Evolutionary conservation across 2,113 vertebrate genomes (phyloP), one percentile per base, ranked within the genome.

Genomic region (Sprattus sprattus): DNA sequence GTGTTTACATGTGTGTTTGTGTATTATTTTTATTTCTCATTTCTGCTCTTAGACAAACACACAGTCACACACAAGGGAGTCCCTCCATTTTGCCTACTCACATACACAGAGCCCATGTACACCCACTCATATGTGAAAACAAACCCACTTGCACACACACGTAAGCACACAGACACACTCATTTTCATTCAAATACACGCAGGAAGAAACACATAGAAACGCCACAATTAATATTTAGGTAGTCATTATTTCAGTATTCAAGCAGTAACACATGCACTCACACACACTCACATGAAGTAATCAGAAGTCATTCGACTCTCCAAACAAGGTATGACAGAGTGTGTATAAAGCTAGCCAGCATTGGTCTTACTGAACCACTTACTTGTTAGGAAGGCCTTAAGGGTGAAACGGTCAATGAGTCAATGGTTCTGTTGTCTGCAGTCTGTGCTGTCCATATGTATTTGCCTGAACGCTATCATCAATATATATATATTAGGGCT

Each of bases 1-100:
- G 71, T n/a, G 45, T 84, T 45, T 52, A 4, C 25, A 75, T 25
- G 85, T 64, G 82, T 44, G 28, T 22, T 18, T 60, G 20, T 60
- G 54, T 60, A 5, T 94, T 93, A 95, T 95, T 96, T 95, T 95
- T 93, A 95, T 95, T 96, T 95, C 95, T 93, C 95, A n/a, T 96
- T 95, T 49, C 54, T 60, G 52, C 52, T 54, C 15, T 18, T 2
- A 54, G 4, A 22, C 18, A 60, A 22, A 22, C 18, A 60, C 18
- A 60, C 18, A 60, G 3, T 60, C 6, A 60, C 54, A 60, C 54
- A 60, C 11, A 6, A 49, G 11, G 47, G 11, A 39, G 47, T 49
- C 52, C 18, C 18, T 16, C 4, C 54, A 18, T 60, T 60, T 60
- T 60, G 18, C 20, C 54, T 60, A 4, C 18, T 57, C 16, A 16